A percentile compares a stretch with the other conserved stretches of the same genome.
phyloP scores from a whole-genome alignment of 2,888 invertebrate species.

The Chaetoderma sp. region DNA sequence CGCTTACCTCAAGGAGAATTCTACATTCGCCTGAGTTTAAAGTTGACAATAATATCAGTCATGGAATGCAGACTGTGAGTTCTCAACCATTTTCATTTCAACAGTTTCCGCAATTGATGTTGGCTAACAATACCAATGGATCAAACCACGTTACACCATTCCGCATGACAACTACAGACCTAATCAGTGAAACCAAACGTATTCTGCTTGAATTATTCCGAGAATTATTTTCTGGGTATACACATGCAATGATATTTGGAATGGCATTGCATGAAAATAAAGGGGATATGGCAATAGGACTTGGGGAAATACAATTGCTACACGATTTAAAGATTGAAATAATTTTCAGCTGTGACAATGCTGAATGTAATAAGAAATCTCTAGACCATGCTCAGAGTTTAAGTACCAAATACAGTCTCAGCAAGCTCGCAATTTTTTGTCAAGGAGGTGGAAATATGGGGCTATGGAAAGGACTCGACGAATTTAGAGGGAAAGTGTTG shows the following conservation, averaged over 20 bases:
- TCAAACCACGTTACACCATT: too few species aligned
- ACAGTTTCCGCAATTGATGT: too few species aligned
- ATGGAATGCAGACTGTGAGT: too few species aligned
- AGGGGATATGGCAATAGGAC: constrained; percentile 38
- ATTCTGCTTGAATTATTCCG: constrained; percentile 27
- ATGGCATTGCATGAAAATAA: constrained; percentile 36
- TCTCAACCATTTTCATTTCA: too few species aligned
- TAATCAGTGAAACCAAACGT: constrained; percentile 32
- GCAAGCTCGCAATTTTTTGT: constrained; percentile 33
- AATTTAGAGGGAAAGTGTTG: constrained; percentile 1
- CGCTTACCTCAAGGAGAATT: too few species aligned
- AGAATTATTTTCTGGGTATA: constrained; percentile 18
- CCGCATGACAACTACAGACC: constrained; percentile 17
- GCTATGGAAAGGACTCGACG: constrained; percentile 4
- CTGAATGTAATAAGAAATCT: neutral
- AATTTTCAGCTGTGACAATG: constrained; percentile 10
- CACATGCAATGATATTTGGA: constrained; percentile 35
- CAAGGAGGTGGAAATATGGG: constrained; percentile 41
- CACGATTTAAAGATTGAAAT: constrained; percentile 14
- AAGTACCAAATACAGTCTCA: neutral
- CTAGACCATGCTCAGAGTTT: constrained; percentile 5
- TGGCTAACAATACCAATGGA: too few species aligned
- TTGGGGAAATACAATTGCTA: constrained; percentile 32
- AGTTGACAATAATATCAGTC: too few species aligned
- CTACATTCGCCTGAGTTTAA: too few species aligned